These are phyloP conservation scores for Loripinus fragilis DNA, from an alignment of 2,888 invertebrate species.

Conservation along the genomic window DNA sequence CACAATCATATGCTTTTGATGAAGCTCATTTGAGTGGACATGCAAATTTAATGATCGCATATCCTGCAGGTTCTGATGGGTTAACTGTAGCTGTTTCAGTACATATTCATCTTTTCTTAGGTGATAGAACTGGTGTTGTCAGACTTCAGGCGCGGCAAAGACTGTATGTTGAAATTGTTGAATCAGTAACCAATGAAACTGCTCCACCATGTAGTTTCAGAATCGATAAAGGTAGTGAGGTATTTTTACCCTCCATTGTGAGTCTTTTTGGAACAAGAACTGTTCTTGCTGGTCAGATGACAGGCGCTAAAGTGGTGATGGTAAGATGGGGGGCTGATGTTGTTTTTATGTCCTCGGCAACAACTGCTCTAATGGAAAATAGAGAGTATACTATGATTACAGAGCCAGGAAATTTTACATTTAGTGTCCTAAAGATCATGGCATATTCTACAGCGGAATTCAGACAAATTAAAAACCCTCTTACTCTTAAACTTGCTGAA, in stretches of 20 bases:
- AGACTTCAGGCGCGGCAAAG: constrained; percentile 65
- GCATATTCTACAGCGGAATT: constrained; percentile 68
- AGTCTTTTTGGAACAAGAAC: constrained; percentile 71
- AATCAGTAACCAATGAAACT: constrained; percentile 70
- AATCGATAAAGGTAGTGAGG: constrained; percentile 68
- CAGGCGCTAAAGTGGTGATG: constrained; percentile 65
- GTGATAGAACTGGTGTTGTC: constrained; percentile 72
- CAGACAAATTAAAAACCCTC: constrained; percentile 57
- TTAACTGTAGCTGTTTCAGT: constrained; percentile 55
- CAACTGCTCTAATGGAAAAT: constrained; percentile 72
- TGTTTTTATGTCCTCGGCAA: constrained; percentile 66
- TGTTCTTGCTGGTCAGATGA: constrained; percentile 69
- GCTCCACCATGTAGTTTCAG: constrained; percentile 74
- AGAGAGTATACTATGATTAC: constrained; percentile 68
- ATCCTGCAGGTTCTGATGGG: constrained; percentile 52
- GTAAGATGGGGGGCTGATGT: constrained; percentile 67
- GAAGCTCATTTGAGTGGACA: constrained; percentile 70
- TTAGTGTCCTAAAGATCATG: constrained; percentile 63
- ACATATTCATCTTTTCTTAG: constrained; percentile 66
- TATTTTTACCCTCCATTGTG: constrained; percentile 65
- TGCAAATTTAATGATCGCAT: constrained; percentile 69
- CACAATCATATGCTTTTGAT: constrained; percentile 69
- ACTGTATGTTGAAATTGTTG: constrained; percentile 71
- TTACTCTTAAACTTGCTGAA: constrained; percentile 62
- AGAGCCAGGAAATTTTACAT: constrained; percentile 69